Conservation (phyloP, 2,797 vertebrate genomes). For the Brotula barbata region DNA sequence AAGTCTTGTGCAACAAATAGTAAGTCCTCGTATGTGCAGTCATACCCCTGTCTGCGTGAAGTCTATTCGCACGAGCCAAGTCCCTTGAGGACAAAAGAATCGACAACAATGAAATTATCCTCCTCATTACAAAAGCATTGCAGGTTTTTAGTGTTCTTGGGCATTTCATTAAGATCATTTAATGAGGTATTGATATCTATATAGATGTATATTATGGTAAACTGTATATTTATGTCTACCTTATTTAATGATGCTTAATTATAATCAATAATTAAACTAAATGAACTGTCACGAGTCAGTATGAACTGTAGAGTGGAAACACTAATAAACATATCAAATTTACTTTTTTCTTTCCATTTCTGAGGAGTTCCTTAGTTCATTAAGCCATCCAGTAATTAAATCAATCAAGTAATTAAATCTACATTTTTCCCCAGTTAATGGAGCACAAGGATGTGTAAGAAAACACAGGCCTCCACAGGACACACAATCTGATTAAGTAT, state of each 20-base stretch:
- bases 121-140: constrained; percentile 13
- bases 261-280: constrained; percentile 7
- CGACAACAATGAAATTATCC: constrained; percentile 24
- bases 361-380: constrained; percentile 45
- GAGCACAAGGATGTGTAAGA: constrained; percentile 48
- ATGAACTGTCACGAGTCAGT: background rate
- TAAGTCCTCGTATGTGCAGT: background rate
- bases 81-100: constrained; percentile 21
- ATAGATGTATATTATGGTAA: no score
- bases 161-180: no score
- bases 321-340: background rate
- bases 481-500: constrained; percentile 65
- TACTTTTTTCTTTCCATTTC: constrained; percentile 11
- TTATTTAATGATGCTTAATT: constrained; percentile 7
- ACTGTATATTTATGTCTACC: no score
- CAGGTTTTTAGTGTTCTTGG: constrained; percentile 30
- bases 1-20: no score
- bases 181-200: no score
- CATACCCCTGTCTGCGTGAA: no score
- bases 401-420: constrained; percentile 68
- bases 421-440: constrained; percentile 54
- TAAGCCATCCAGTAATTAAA: constrained; percentile 58
- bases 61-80: background rate
- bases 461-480: constrained; percentile 55
- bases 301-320: background rate